Percentiles rank a stretch among this genome's conserved stretches.
These are phyloP conservation scores for Hemithea aestivaria DNA, from an alignment of 2,888 invertebrate genomes.

Conservation along the genomic window DNA sequence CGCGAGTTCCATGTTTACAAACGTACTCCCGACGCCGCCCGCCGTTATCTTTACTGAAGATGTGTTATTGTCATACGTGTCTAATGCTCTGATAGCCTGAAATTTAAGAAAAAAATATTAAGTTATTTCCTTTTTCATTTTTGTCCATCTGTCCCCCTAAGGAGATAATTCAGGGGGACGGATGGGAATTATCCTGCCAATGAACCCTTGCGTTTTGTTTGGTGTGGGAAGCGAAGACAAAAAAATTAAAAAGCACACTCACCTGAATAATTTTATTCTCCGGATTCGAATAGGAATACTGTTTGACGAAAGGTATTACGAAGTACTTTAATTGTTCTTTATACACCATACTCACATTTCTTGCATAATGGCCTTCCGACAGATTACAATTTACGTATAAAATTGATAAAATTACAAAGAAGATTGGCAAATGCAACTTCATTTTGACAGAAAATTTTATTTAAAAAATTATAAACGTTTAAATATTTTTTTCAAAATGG, in stretches of 20 bases:
- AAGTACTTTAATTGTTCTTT: slow-evolving; percentile 46
- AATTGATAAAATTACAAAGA: slow-evolving; percentile 11
- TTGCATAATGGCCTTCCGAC: slow-evolving; percentile 24
- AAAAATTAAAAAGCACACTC: slow-evolving; percentile 21
- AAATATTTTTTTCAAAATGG: too few species aligned
- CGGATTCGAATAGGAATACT: slow-evolving; percentile 43
- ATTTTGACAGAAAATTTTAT: slow-evolving; percentile 12
- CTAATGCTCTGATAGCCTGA: slow-evolving; percentile 67
- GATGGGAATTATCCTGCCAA: too few species aligned
- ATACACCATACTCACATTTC: slow-evolving; percentile 26
- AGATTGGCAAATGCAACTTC: slow-evolving; percentile 10
- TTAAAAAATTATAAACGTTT: too few species aligned
- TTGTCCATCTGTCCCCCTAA: too few species aligned
- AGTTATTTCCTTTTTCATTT: too few species aligned
- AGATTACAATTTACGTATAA: slow-evolving; percentile 18
- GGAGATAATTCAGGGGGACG: too few species aligned
- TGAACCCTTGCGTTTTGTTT: too few species aligned
- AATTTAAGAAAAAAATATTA: neutral
- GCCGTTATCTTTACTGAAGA: slow-evolving; percentile 63
- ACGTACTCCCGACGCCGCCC: slow-evolving; percentile 58
- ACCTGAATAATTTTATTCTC: slow-evolving; percentile 46
- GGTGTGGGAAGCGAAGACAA: too few species aligned
- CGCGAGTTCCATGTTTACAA: slow-evolving; percentile 61
- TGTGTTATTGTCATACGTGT: slow-evolving; percentile 51
- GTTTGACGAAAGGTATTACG: slow-evolving; percentile 54